Conservation (phyloP, 1,140 invertebrate species). For the Phenacoccus solenopsis region DNA sequence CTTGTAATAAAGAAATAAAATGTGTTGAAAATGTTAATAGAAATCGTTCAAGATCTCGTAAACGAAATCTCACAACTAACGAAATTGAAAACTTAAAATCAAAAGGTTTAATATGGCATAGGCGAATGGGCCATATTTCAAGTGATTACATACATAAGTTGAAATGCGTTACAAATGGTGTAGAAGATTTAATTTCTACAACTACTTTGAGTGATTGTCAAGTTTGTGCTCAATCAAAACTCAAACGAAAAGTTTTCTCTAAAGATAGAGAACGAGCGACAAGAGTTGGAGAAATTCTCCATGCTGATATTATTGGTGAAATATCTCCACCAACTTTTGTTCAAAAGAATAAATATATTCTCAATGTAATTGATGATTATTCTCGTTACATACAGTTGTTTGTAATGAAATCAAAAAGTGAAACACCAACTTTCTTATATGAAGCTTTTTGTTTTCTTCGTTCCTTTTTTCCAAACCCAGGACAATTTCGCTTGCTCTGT, state of each 20-base stretch:
- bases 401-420: not conserved
- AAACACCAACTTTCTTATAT: not conserved
- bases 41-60: not conserved
- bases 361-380: not conserved
- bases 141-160: not conserved
- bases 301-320: not conserved
- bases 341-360: not conserved
- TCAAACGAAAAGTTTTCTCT: not conserved
- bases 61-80: not conserved
- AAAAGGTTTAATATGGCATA: not conserved
- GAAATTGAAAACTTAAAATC: not conserved
- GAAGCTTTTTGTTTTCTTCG: not conserved
- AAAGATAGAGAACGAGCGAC: slow-evolving; percentile 7
- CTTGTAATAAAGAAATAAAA: no score
- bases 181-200: not conserved
- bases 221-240: not conserved
- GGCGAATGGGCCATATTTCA: not conserved
- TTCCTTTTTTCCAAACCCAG: not conserved
- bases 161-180: not conserved
- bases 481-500: not conserved
- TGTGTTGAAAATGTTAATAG: no score
- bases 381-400: not conserved
- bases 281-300: not conserved
- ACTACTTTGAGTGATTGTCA: no score
- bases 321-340: not conserved